Percentiles rank a stretch among this genome's conserved stretches.
Conservation (phyloP, 1,140 invertebrate species). For the Euura saliciscinereae region DNA sequence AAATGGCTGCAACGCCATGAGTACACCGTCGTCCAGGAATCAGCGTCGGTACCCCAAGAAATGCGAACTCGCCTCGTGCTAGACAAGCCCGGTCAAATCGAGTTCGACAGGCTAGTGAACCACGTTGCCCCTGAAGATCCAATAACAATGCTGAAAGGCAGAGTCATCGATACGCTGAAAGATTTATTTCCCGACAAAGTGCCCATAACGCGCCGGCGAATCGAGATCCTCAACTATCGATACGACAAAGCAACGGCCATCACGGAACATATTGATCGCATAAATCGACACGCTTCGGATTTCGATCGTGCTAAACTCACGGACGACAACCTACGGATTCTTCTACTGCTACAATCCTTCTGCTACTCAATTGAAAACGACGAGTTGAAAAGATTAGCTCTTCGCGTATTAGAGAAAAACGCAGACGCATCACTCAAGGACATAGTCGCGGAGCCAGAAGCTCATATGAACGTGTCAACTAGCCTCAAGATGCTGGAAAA, state of each 20-base stretch:
- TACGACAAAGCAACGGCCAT: neutral
- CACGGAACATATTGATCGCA: slow-evolving; percentile 12
- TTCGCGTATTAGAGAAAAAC: slow-evolving; percentile 6
- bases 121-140: neutral
- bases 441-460: slow-evolving; percentile 5
- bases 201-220: slow-evolving; percentile 10
- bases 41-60: neutral
- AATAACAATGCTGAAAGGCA: neutral
- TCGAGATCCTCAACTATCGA: slow-evolving; percentile 13
- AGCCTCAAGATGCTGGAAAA: slow-evolving; percentile 11
- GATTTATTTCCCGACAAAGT: slow-evolving; percentile 9
- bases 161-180: neutral
- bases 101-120: neutral
- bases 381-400: slow-evolving; percentile 9
- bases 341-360: neutral
- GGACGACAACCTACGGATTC: neutral
- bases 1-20: neutral
- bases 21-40: neutral
- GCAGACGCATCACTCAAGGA: slow-evolving; percentile 1
- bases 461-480: slow-evolving; percentile 11
- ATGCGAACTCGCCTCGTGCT: neutral
- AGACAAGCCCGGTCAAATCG: neutral
- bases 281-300: slow-evolving; percentile 11
- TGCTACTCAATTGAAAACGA: neutral
- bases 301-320: slow-evolving; percentile 10